Evolutionary conservation across 2,888 invertebrate genomes (phyloP).

Genomic region (Mamestra brassicae): DNA sequence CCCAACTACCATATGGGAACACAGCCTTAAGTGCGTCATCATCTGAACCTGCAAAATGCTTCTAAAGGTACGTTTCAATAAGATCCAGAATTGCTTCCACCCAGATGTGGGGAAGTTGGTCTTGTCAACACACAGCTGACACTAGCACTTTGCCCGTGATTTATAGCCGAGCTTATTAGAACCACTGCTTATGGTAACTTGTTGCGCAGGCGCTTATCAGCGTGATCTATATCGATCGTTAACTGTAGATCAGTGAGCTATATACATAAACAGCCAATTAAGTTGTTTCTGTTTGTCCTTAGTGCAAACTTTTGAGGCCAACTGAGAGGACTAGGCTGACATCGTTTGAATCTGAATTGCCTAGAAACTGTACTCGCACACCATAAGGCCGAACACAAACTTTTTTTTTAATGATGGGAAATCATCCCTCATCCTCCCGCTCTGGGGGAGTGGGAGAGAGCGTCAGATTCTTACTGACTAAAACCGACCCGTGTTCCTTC

Average conservation of each 20-base stretch:
- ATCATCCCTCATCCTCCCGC: too few relatives aligned
- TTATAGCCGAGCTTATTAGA: constrained; percentile 71
- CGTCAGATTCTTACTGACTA: too few relatives aligned
- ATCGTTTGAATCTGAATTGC: too few relatives aligned
- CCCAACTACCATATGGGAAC: constrained; percentile 97
- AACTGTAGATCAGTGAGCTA: constrained; percentile 64
- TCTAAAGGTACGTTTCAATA: constrained; percentile 95
- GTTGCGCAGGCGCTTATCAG: constrained; percentile 64
- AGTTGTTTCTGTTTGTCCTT: neutral
- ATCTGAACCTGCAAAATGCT: constrained; percentile 96
- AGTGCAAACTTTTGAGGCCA: too few relatives aligned
- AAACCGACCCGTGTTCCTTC: too few relatives aligned
- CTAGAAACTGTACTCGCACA: too few relatives aligned
- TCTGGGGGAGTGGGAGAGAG: too few relatives aligned
- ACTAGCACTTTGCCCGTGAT: constrained; percentile 58
- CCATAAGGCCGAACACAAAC: too few relatives aligned
- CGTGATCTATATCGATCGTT: constrained; percentile 56
- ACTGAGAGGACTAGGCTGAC: too few relatives aligned
- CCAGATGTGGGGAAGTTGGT: constrained; percentile 94
- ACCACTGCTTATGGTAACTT: constrained; percentile 76
- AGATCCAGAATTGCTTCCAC: constrained; percentile 96
- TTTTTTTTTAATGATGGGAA: too few relatives aligned
- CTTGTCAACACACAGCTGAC: neutral
- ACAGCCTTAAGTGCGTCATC: constrained; percentile 96
- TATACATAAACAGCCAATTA: constrained; percentile 54